A percentile compares a stretch with the other conserved stretches of the same genome.
phyloP scores from a whole-genome alignment of 2,113 vertebrate species.

The Erinaceus europaeus region DNA sequence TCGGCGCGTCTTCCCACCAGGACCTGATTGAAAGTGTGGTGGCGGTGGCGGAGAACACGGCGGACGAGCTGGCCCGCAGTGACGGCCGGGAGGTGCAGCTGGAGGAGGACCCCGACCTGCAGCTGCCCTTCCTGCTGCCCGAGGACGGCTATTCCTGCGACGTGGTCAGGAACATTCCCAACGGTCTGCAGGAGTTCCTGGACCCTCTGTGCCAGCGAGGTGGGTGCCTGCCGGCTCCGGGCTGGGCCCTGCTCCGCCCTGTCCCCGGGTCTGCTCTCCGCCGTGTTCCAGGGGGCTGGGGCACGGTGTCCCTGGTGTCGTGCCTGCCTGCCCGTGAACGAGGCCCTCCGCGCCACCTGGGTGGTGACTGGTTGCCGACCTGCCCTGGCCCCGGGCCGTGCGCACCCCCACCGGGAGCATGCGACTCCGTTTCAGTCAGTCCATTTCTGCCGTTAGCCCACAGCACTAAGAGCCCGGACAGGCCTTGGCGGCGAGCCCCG shows the following conservation, averaged over 20 bases:
- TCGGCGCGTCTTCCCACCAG: slow-evolving; percentile 74
- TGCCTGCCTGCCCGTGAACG: too few relatives aligned
- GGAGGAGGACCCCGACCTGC: slow-evolving; percentile 97
- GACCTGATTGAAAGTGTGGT: slow-evolving; percentile 96
- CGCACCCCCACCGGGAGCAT: too few relatives aligned
- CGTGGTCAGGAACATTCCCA: slow-evolving; percentile 95
- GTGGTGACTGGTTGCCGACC: too few relatives aligned
- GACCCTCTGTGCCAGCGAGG: slow-evolving; percentile 97
- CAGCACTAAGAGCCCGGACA: too few relatives aligned
- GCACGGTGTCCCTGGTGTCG: too few relatives aligned
- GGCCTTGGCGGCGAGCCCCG: too few relatives aligned
- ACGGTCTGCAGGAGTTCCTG: slow-evolving; percentile 96
- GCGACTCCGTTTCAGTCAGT: too few relatives aligned
- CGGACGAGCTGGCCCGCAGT: slow-evolving; percentile 95
- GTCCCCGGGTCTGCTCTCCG: too few relatives aligned
- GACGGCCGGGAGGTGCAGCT: slow-evolving; percentile 96
- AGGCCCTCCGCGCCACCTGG: too few relatives aligned
- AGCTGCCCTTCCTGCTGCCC: slow-evolving; percentile 97
- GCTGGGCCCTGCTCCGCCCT: background rate
- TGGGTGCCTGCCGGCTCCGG: slow-evolving; percentile 55
- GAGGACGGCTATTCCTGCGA: slow-evolving; percentile 99
- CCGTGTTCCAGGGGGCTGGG: too few relatives aligned
- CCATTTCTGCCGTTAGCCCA: too few relatives aligned
- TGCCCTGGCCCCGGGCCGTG: too few relatives aligned
- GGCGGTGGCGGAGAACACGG: slow-evolving; percentile 95